These are phyloP conservation scores for Squalus acanthias DNA, from an alignment of 2,797 vertebrate genomes.

Conservation along the genomic window DNA sequence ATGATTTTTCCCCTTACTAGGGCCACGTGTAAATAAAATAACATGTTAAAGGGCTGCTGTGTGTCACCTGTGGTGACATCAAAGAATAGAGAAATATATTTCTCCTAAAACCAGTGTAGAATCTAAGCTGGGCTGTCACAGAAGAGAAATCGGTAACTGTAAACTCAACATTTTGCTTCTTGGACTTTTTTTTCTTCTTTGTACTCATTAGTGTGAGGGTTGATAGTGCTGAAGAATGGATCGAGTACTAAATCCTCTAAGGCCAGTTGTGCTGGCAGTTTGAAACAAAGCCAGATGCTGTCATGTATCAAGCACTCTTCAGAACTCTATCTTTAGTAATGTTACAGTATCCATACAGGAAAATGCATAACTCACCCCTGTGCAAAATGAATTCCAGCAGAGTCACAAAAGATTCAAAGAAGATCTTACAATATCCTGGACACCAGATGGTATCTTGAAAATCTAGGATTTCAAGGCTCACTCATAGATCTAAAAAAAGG, in stretches of 20 bases:
- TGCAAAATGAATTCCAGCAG: slow-evolving; percentile 23
- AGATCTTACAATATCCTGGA: slow-evolving; percentile 24
- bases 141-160: background rate
- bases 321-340: slow-evolving; percentile 20
- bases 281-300: slow-evolving; percentile 33
- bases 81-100: background rate
- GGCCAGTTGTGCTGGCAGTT: background rate
- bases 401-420: slow-evolving; percentile 26
- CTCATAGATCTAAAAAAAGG: background rate
- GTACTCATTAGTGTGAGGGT: background rate
- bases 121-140: background rate
- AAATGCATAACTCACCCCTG: slow-evolving; percentile 22
- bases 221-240: background rate
- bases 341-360: slow-evolving; percentile 18
- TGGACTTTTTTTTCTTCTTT: background rate
- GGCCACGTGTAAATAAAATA: background rate
- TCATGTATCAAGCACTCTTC: slow-evolving; percentile 9
- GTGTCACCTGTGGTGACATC: background rate
- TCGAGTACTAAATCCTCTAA: slow-evolving; percentile 8
- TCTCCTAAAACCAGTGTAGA: background rate
- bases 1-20: background rate
- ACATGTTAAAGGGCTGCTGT: background rate
- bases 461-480: slow-evolving; percentile 11
- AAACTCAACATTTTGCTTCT: background rate
- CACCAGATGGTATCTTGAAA: slow-evolving; percentile 21